Evolutionary conservation across 2,888 invertebrate genomes (phyloP).

Genomic region (Phragmatobia fuliginosa): DNA sequence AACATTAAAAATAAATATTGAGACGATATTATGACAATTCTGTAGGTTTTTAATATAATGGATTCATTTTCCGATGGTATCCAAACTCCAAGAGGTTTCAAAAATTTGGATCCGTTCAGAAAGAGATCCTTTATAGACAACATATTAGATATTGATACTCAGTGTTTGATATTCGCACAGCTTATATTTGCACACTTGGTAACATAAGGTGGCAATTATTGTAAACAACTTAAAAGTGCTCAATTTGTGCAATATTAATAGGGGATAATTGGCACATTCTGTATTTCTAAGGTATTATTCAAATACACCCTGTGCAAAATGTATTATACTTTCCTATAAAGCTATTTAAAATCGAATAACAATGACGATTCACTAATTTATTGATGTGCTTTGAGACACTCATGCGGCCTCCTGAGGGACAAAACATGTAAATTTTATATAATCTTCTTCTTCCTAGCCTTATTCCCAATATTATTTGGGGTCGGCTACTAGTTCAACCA

Average conservation of each 20-base stretch:
- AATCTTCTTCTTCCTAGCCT: too few relatives aligned
- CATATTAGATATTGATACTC: slow-evolving; percentile 29
- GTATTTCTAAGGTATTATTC: background rate
- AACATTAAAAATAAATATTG: slow-evolving; percentile 75
- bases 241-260: background rate
- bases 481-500: too few relatives aligned
- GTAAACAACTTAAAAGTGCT: background rate
- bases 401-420: too few relatives aligned
- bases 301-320: too few relatives aligned
- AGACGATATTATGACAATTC: slow-evolving; percentile 65
- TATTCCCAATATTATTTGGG: too few relatives aligned
- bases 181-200: background rate
- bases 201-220: background rate
- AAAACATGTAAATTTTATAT: too few relatives aligned
- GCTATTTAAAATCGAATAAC: too few relatives aligned
- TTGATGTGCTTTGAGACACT: too few relatives aligned
- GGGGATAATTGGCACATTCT: background rate
- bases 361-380: too few relatives aligned
- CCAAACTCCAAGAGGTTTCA: slow-evolving; percentile 79
- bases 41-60: slow-evolving; percentile 54
- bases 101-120: slow-evolving; percentile 72
- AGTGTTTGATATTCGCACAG: background rate
- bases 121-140: slow-evolving; percentile 63
- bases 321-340: too few relatives aligned
- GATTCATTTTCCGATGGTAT: slow-evolving; percentile 61